Conservation (phyloP, 2,113 vertebrate genomes). For the Pristiophorus japonicus region DNA sequence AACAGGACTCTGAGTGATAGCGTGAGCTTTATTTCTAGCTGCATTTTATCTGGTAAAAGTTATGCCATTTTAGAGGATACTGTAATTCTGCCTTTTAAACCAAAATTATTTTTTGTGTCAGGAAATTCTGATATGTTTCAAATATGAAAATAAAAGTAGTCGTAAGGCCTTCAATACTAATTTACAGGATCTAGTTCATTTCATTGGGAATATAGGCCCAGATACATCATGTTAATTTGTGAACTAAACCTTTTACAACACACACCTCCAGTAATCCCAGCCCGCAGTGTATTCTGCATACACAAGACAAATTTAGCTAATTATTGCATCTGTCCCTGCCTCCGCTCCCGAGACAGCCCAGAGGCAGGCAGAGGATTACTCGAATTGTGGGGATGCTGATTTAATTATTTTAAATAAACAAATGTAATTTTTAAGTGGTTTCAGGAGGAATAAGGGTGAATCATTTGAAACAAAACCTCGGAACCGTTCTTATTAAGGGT, state of each 20-base stretch:
- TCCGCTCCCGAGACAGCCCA: neutral
- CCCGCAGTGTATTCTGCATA: neutral
- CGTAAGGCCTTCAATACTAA: neutral
- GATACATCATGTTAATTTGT: neutral
- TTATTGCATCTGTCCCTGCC: neutral
- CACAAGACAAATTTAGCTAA: neutral
- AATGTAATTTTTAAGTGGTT: neutral
- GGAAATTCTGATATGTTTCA: neutral
- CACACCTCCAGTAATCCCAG: conserved; percentile 13
- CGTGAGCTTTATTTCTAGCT: neutral
- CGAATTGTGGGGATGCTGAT: neutral
- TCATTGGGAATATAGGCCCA: neutral
- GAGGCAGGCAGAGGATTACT: neutral
- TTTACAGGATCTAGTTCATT: neutral
- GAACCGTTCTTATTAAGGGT: neutral
- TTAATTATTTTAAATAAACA: conserved; percentile 19
- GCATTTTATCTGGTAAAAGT: neutral
- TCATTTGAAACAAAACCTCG: neutral
- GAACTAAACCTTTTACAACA: neutral
- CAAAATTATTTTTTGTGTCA: neutral
- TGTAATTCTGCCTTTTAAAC: neutral
- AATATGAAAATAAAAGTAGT: neutral
- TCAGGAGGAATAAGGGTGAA: neutral
- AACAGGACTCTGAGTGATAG: neutral
- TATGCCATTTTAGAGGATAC: neutral